phyloP scores from a whole-genome alignment of 2,113 vertebrate genomes.

The Coreoperca whiteheadi region DNA sequence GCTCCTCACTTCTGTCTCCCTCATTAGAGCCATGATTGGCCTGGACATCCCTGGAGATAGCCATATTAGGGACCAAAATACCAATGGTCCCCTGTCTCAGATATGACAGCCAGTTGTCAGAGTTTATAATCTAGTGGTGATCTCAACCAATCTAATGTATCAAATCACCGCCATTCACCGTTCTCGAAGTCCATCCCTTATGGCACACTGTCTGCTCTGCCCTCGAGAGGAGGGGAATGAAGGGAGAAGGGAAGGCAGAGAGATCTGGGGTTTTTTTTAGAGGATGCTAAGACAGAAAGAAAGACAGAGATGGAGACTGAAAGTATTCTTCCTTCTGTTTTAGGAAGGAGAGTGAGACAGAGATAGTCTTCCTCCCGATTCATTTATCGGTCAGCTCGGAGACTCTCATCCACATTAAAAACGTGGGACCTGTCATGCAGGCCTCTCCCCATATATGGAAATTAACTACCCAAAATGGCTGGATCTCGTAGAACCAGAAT shows the following conservation, averaged over 20 bases:
- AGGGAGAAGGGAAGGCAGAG: constrained; percentile 31
- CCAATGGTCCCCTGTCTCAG: constrained; percentile 57
- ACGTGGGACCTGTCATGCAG: background rate
- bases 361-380: background rate
- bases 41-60: constrained; percentile 74
- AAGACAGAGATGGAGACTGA: background rate
- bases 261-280: constrained; percentile 28
- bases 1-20: constrained; percentile 63
- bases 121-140: constrained; percentile 71
- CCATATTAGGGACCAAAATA: constrained; percentile 70
- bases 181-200: constrained; percentile 51
- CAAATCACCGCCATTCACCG: constrained; percentile 68
- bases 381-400: constrained; percentile 34
- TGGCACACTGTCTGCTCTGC: constrained; percentile 62
- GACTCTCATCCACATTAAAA: constrained; percentile 1
- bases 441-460: constrained; percentile 6
- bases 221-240: constrained; percentile 62
- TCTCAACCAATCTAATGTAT: constrained; percentile 74
- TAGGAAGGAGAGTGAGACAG: background rate
- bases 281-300: constrained; percentile 6
- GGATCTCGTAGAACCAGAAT: constrained; percentile 18
- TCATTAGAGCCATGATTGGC: constrained; percentile 76
- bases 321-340: background rate
- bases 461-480: constrained; percentile 38
- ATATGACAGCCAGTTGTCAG: constrained; percentile 73